phyloP scores from a whole-genome alignment of 2,888 invertebrate genomes.

The Idaea dimidiata region DNA sequence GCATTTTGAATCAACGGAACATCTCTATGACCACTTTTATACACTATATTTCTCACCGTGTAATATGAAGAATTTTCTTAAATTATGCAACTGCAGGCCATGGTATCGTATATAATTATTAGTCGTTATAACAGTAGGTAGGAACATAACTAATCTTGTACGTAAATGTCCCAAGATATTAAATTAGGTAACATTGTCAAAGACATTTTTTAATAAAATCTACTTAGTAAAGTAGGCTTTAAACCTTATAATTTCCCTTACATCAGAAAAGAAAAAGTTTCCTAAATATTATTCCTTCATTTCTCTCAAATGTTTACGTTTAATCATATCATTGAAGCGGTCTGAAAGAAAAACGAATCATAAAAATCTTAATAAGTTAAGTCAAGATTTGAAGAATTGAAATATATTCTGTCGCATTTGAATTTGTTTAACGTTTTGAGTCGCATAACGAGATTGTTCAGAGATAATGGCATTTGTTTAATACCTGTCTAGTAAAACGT shows the following conservation, averaged over 20 bases:
- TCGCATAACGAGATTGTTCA: neutral
- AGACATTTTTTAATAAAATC: neutral
- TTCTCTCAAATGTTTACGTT: conserved; percentile 3
- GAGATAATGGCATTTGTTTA: neutral
- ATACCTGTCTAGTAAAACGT: neutral
- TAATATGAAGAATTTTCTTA: no score
- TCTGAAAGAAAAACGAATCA: conserved; percentile 1
- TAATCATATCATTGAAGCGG: conserved; percentile 3
- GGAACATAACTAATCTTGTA: neutral
- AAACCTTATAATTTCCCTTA: neutral
- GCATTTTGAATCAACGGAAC: conserved; percentile 33
- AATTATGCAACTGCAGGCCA: no score
- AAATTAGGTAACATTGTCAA: neutral
- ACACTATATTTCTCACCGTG: no score
- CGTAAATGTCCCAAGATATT: neutral
- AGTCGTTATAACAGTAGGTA: conserved; percentile 12
- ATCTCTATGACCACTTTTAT: conserved; percentile 29
- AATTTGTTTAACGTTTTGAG: conserved; percentile 1
- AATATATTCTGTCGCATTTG: neutral
- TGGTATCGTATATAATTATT: conserved; percentile 16
- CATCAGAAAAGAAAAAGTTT: neutral
- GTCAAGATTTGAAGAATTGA: conserved; percentile 1
- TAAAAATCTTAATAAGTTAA: neutral
- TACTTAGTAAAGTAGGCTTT: conserved; percentile 1
- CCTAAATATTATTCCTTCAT: conserved; percentile 4